phyloP scores from a whole-genome alignment of 2,888 invertebrate species.

The Macropis europaea region DNA sequence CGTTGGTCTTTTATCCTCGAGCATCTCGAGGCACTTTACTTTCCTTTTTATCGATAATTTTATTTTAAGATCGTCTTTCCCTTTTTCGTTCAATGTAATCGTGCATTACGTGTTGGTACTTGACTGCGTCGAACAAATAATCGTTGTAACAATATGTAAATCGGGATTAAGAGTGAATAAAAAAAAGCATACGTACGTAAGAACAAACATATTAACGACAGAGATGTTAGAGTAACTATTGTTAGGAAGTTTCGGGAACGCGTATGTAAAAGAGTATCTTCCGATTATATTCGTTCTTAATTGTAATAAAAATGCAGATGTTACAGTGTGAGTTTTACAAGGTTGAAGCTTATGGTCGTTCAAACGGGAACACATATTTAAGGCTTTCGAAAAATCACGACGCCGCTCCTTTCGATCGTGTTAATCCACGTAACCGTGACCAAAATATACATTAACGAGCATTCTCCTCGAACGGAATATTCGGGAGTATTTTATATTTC shows the following conservation, averaged over 20 bases:
- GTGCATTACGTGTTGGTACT: slow-evolving; percentile 19
- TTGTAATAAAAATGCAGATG: slow-evolving; percentile 6
- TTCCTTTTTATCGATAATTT: slow-evolving; percentile 6
- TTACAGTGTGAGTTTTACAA: slow-evolving; percentile 11
- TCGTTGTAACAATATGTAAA: slow-evolving; percentile 44
- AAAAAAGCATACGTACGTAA: slow-evolving; percentile 2
- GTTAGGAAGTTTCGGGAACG: slow-evolving; percentile 13
- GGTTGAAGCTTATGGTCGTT: not conserved
- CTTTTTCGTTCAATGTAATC: slow-evolving; percentile 14
- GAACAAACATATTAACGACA: slow-evolving; percentile 22
- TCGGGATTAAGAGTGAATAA: slow-evolving; percentile 39
- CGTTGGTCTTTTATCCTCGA: not conserved
- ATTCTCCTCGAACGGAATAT: not conserved
- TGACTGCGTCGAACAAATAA: slow-evolving; percentile 28
- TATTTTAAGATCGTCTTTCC: slow-evolving; percentile 4
- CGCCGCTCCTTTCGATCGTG: not conserved
- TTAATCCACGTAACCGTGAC: not conserved
- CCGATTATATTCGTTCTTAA: slow-evolving; percentile 22
- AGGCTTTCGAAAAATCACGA: not conserved
- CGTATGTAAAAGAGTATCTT: not conserved
- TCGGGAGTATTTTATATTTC: slow-evolving; percentile 35
- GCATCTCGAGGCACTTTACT: not conserved
- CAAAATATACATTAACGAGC: slow-evolving; percentile 2
- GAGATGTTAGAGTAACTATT: slow-evolving; percentile 38
- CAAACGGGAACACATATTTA: not conserved